phyloP scores from a whole-genome alignment of 2,797 vertebrate genomes.

The Aeoliscus strigatus region DNA sequence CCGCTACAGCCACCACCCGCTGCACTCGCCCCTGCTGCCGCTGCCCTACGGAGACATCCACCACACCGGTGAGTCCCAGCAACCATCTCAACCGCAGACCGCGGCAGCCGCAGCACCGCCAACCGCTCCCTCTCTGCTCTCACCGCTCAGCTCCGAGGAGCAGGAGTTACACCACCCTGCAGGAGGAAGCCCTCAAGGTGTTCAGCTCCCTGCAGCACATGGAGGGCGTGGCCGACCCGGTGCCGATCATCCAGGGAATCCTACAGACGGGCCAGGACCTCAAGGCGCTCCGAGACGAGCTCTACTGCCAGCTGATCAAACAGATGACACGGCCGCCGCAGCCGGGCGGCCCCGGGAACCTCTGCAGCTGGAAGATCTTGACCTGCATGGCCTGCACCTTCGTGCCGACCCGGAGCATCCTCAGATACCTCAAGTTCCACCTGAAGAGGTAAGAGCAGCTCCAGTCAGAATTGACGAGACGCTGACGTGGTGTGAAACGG shows the following conservation, averaged over 20 bases:
- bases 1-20: conserved; percentile 89
- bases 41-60: conserved; percentile 87
- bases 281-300: conserved; percentile 83
- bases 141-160: conserved; percentile 83
- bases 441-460: conserved; percentile 77
- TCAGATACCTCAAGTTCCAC: conserved; percentile 91
- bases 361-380: conserved; percentile 89
- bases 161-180: conserved; percentile 89
- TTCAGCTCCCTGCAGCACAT: conserved; percentile 94
- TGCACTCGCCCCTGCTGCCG: conserved; percentile 89
- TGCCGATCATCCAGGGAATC: conserved; percentile 91
- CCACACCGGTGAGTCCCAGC: conserved; percentile 79
- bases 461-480: background rate
- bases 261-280: conserved; percentile 92
- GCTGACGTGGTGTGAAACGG: no score
- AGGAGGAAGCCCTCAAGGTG: conserved; percentile 92
- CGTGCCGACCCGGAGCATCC: conserved; percentile 84
- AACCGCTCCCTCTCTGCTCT: no score
- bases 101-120: no score
- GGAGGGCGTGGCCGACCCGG: conserved; percentile 85
- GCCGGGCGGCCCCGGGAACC: conserved; percentile 81
- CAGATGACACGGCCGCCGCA: conserved; percentile 89
- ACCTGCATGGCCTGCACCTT: conserved; percentile 93
- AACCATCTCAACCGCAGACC: no score
- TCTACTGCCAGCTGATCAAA: conserved; percentile 94